Evolutionary conservation across 2,113 vertebrate genomes (phyloP), one percentile per base, ranked within the genome.

Genomic region (Scopus umbretta): DNA sequence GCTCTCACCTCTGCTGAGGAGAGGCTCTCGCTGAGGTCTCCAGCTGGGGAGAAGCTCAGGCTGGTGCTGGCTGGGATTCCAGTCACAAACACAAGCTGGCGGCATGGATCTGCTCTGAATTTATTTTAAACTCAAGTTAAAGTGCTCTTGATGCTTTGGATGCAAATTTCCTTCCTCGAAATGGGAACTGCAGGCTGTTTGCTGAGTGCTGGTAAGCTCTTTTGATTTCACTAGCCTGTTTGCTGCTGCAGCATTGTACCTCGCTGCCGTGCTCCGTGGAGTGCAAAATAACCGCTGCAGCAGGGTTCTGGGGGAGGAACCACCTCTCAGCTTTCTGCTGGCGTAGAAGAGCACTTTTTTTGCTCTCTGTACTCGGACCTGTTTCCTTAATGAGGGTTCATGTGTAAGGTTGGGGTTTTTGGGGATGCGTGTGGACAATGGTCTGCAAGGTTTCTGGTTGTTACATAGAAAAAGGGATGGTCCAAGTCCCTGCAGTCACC

Each of bases 81-180:
- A 30, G 88, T 83, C 92, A 61, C 94, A 86, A 12, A 78, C 95
- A 17, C 94, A 52, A 92, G 96, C 88, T 71, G 82, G 86, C 76
- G 49, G 86, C 88, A 45, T 50, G 85, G 72, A 86, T 84, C 96
- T 49, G 96, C 94, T 90, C 52, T 5, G 90, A 59, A 82, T 90
- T 80, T 45, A 36, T 84, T 92, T 80, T 25, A 45, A 83, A 66
- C 90, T 56, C 94, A 2, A 36, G 30, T 36, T 95, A 25, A 80
- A 94, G 85, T 30, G 92, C 90, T 94, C 91, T 74, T 2, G 90
- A 50, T 34, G 88, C 80, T 78, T 67, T 29, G 88, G 95, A 94
- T 94, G 92, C 90, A 94, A 83, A 95, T 90, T 67, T n/a, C 55
- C 68, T 61, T 9, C 20, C 75, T 82, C 5, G 34, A 16, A 53